Percentiles rank a stretch among this genome's conserved stretches.
Evolutionary conservation across 2,888 invertebrate species (phyloP).

Genomic region (Oscheius sp.): DNA sequence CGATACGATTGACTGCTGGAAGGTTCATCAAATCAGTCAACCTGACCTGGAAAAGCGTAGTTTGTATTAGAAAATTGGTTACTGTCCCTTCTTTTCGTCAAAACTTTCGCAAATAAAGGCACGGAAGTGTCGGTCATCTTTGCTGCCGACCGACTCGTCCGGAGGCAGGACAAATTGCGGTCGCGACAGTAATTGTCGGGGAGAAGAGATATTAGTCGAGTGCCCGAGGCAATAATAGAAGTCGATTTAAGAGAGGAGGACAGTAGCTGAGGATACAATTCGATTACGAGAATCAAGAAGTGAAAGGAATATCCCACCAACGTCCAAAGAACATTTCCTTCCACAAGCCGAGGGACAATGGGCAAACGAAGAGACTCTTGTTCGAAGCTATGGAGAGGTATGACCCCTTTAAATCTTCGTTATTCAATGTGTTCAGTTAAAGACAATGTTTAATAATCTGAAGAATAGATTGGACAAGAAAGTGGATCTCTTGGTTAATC

Average conservation of each 20-base stretch:
- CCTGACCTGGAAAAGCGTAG: not conserved
- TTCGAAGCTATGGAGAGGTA: slow-evolving; percentile 8
- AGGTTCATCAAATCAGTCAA: not conserved
- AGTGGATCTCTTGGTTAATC: not conserved
- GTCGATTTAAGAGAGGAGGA: not conserved
- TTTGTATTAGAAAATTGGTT: not conserved
- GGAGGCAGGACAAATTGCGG: slow-evolving; percentile 3
- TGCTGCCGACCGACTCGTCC: not conserved
- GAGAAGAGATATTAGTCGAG: slow-evolving; percentile 4
- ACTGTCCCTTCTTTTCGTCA: not conserved
- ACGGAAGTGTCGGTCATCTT: slow-evolving; percentile 1
- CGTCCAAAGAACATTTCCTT: not conserved
- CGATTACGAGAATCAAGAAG: not conserved
- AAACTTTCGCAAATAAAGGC: slow-evolving; percentile 10
- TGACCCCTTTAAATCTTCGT: not conserved
- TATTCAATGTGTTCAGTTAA: not conserved
- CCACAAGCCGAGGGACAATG: not conserved
- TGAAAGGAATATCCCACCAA: not conserved
- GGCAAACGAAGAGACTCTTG: not conserved
- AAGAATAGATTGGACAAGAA: not conserved
- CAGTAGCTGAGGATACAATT: not conserved
- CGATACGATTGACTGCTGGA: too few relatives aligned
- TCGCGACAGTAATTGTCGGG: slow-evolving; percentile 18
- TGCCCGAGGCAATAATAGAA: not conserved
- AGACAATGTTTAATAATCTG: not conserved